phyloP scores from a whole-genome alignment of 2,888 invertebrate species.

The Drosophila diplacantha region DNA sequence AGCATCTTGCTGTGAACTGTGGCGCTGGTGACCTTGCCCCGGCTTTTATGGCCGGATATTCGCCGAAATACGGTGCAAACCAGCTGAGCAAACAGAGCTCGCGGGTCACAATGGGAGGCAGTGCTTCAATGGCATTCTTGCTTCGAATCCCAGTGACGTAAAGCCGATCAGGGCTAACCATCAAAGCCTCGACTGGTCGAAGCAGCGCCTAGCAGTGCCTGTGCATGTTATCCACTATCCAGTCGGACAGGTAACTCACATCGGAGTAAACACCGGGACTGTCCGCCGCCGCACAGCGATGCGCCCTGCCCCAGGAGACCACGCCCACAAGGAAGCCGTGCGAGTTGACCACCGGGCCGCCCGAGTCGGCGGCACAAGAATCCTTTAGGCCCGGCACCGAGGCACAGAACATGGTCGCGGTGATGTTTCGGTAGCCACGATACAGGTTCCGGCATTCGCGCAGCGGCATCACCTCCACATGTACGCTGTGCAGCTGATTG shows the following conservation, averaged over 20 bases:
- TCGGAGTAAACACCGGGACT: slow-evolving; percentile 86
- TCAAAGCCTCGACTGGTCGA: slow-evolving; percentile 7
- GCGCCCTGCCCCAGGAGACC: slow-evolving; percentile 80
- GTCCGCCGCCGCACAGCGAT: slow-evolving; percentile 78
- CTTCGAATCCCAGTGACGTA: slow-evolving; percentile 34
- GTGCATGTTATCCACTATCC: slow-evolving; percentile 56
- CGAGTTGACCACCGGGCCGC: slow-evolving; percentile 72
- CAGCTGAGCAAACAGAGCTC: slow-evolving; percentile 57
- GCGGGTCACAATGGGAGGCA: slow-evolving; percentile 22
- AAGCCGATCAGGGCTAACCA: slow-evolving; percentile 20
- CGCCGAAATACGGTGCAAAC: slow-evolving; percentile 25
- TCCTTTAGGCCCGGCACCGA: slow-evolving; percentile 64
- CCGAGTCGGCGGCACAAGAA: slow-evolving; percentile 75
- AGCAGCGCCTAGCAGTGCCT: slow-evolving; percentile 49
- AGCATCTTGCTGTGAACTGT: slow-evolving; percentile 48
- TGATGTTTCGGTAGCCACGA: slow-evolving; percentile 58
- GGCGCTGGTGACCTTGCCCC: slow-evolving; percentile 23
- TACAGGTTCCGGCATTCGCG: slow-evolving; percentile 54
- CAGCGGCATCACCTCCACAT: slow-evolving; percentile 56
- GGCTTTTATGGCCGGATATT: slow-evolving; percentile 44
- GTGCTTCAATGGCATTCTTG: slow-evolving; percentile 22
- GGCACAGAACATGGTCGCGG: slow-evolving; percentile 67
- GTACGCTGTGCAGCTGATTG: slow-evolving; percentile 65
- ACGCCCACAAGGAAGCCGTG: slow-evolving; percentile 80
- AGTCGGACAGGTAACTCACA: slow-evolving; percentile 52